Conservation (phyloP, 2,113 vertebrate species). For the Burhinus oedicnemus region DNA sequence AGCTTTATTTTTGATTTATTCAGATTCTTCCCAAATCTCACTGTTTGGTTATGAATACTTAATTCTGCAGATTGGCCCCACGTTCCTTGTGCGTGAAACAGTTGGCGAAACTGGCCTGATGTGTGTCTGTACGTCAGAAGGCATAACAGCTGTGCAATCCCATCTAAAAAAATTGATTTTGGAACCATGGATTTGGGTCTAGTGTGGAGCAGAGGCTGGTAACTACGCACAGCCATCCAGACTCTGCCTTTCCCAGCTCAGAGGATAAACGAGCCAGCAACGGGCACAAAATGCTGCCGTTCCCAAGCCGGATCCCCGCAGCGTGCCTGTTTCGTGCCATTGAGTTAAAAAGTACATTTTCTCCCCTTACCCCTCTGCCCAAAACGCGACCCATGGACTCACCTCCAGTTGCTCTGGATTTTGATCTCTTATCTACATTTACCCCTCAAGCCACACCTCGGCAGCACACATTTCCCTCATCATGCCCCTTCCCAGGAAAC, state of each 20-base stretch:
- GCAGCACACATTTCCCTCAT: background rate
- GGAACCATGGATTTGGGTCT: background rate
- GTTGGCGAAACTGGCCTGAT: background rate
- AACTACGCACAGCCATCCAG: background rate
- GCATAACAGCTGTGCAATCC: background rate
- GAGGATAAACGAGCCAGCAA: background rate
- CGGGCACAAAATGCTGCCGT: background rate
- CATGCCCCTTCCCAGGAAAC: background rate
- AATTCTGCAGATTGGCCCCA: background rate
- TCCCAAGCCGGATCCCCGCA: background rate
- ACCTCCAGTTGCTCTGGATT: background rate
- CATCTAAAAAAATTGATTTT: background rate
- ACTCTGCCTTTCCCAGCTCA: background rate
- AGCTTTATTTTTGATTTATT: background rate
- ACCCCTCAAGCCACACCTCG: background rate
- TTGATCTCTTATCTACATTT: background rate
- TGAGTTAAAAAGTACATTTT: background rate
- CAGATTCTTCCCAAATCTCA: background rate
- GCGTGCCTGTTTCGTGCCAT: rapidly evolving
- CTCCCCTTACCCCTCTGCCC: background rate
- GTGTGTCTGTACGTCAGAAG: background rate
- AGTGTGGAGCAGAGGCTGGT: background rate
- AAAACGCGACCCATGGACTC: background rate
- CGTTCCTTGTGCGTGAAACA: background rate
- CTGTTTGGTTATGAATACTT: background rate